Evolutionary conservation across 2,888 invertebrate genomes (phyloP).

Genomic region (Lepidochitona cinerea): DNA sequence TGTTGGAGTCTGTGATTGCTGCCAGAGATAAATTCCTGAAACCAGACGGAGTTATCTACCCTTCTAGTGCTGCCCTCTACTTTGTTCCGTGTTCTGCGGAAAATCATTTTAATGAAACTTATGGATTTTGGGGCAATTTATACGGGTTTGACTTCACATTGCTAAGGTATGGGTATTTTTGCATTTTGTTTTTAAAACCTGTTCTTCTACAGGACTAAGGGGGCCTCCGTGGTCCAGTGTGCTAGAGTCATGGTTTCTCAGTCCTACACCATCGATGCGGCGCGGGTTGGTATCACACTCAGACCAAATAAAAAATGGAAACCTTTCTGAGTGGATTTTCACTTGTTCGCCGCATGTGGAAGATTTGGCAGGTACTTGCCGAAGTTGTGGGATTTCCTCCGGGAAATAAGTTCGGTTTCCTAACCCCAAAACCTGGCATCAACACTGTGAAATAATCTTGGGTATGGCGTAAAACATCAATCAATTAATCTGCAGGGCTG

Average conservation of each 20-base stretch:
- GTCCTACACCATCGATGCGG: too few species aligned
- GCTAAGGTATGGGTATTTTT: slow-evolving; percentile 35
- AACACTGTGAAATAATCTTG: neutral
- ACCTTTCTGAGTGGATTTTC: too few species aligned
- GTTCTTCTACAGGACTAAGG: too few species aligned
- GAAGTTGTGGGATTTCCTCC: too few species aligned
- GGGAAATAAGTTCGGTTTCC: neutral
- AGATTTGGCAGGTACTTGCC: too few species aligned
- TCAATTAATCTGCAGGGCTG: neutral
- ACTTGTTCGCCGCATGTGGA: too few species aligned
- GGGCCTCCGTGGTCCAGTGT: too few species aligned
- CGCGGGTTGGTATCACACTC: too few species aligned
- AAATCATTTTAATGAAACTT: slow-evolving; percentile 72
- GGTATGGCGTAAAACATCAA: neutral
- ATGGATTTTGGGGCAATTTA: slow-evolving; percentile 90
- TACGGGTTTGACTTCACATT: slow-evolving; percentile 81
- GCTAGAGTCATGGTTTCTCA: too few species aligned
- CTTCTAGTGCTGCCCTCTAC: slow-evolving; percentile 43
- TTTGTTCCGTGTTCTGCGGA: slow-evolving; percentile 46
- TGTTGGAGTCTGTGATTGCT: slow-evolving; percentile 49
- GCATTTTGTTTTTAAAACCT: neutral
- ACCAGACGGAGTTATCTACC: slow-evolving; percentile 72
- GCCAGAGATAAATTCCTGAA: slow-evolving; percentile 46
- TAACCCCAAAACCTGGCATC: neutral
- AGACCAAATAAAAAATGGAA: too few species aligned